A percentile compares a stretch with the other conserved stretches of the same genome.
These are phyloP conservation scores for Planococcus citri DNA, from an alignment of 1,140 invertebrate species.

Conservation along the genomic window DNA sequence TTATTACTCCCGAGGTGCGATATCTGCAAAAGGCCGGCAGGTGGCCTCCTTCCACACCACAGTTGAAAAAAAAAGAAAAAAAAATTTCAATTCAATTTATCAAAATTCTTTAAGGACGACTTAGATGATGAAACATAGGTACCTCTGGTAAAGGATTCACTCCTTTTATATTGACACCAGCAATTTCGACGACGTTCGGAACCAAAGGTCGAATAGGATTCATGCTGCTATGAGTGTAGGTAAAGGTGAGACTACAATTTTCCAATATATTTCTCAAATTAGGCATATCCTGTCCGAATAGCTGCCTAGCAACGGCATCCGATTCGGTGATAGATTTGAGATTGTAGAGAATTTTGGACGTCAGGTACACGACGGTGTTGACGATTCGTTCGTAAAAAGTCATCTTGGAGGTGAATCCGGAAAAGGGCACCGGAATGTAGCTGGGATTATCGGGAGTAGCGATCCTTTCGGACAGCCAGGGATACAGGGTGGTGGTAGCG, in stretches of 20 bases:
- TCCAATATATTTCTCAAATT: slow-evolving; percentile 34
- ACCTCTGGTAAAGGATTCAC: slow-evolving; percentile 30
- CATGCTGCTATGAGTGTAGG: slow-evolving; percentile 30
- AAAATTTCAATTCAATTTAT: neutral
- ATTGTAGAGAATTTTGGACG: neutral
- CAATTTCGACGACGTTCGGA: slow-evolving; percentile 31
- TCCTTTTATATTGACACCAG: slow-evolving; percentile 31
- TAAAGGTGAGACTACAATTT: slow-evolving; percentile 28
- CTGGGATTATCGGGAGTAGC: slow-evolving; percentile 25
- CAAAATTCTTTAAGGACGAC: neutral
- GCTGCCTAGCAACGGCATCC: neutral
- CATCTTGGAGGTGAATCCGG: slow-evolving; percentile 7
- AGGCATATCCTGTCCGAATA: slow-evolving; percentile 31
- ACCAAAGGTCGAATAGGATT: slow-evolving; percentile 27
- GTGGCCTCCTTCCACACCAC: too few species aligned
- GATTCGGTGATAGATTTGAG: neutral
- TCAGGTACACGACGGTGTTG: slow-evolving; percentile 1
- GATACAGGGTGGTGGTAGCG: slow-evolving; percentile 41
- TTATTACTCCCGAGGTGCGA: too few species aligned
- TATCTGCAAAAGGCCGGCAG: too few species aligned
- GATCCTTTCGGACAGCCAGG: slow-evolving; percentile 41
- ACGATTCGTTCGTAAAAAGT: neutral
- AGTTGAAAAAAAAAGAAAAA: too few species aligned
- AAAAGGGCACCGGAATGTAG: slow-evolving; percentile 24
- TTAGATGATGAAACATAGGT: neutral